Evolutionary conservation across 1,140 invertebrate genomes (phyloP), one percentile per base, ranked within the genome.

Genomic region (Steinernema feltiae): DNA sequence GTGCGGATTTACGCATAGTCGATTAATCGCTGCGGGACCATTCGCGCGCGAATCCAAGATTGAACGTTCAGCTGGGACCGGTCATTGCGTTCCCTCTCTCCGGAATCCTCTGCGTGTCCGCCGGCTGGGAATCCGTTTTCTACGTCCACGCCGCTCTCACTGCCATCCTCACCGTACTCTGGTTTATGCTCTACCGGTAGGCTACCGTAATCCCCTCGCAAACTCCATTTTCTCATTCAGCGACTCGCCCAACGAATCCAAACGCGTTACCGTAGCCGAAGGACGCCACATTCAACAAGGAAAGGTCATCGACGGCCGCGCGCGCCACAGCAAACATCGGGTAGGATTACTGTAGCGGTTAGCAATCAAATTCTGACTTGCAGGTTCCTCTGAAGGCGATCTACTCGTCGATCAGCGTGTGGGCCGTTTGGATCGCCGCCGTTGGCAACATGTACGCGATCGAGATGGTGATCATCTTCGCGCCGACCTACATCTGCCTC

Each of bases 401-500:
- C 69, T 41, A 74, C 0, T 63, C 76, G 0, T 77, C 78, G 32
- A 76, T 76, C 3, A 70, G 75, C 1, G 63, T 80, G n/a, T 80
- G 79, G 79, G 79, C 71, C 1, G 70, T 80, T 1, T 80, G 79
- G 79, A 74, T 80, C 18, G 79, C 75, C 2, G 79, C 77, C 17
- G 24, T 80, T 12, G 79, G 79, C 1, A 76, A 80, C 72, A 70
- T 80, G 7, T 72, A 79, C n/a, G 79, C 73, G 1, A 73, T 80
- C 30, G 73, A 80, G 69, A 69, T 80, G 32, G 73, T 80, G 32
- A 72, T 77, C 32, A 74, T 76, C 48, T 80, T 77, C 35, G 76
- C 79, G 1, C 79, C 79, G 0, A 32, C 77, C 1, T 80, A 76
- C 30, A 41, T 80, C 27, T 30, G 71, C 41, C 46, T 78, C 2